phyloP scores from a whole-genome alignment of 2,113 vertebrate species.

The Myiopsitta monachus region DNA sequence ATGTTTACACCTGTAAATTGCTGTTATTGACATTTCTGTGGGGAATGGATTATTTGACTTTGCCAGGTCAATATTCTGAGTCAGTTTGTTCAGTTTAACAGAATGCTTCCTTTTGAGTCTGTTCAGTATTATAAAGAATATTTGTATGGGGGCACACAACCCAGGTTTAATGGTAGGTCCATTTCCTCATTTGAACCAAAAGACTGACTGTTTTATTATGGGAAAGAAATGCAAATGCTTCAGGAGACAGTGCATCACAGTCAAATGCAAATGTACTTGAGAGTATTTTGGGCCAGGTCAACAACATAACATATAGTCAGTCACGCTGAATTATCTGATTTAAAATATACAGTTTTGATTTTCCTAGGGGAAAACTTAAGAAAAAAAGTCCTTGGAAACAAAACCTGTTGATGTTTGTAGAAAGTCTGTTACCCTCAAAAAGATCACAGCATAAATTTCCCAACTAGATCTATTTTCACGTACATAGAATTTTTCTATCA shows the following conservation, averaged over 20 bases:
- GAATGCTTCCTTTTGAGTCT: neutral
- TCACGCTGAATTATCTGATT: neutral
- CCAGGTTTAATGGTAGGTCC: neutral
- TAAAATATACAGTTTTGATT: neutral
- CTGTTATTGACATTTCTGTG: neutral
- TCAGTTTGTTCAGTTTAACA: neutral
- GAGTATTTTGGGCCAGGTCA: conserved; percentile 21
- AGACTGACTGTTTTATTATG: neutral
- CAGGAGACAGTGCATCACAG: neutral
- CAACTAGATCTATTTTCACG: neutral
- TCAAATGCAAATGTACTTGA: neutral
- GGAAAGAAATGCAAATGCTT: neutral
- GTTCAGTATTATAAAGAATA: neutral
- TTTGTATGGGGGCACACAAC: neutral
- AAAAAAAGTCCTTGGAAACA: neutral
- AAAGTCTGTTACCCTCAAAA: neutral
- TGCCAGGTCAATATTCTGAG: neutral
- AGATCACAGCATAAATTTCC: neutral
- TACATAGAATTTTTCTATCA: neutral
- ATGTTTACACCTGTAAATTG: neutral
- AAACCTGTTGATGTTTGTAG: neutral
- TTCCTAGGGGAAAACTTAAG: neutral
- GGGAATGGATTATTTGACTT: neutral
- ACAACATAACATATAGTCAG: neutral
- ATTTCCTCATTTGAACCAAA: conserved; percentile 6